Evolutionary conservation across 1,140 invertebrate genomes (phyloP).

Genomic region (Mylabris phalerata): DNA sequence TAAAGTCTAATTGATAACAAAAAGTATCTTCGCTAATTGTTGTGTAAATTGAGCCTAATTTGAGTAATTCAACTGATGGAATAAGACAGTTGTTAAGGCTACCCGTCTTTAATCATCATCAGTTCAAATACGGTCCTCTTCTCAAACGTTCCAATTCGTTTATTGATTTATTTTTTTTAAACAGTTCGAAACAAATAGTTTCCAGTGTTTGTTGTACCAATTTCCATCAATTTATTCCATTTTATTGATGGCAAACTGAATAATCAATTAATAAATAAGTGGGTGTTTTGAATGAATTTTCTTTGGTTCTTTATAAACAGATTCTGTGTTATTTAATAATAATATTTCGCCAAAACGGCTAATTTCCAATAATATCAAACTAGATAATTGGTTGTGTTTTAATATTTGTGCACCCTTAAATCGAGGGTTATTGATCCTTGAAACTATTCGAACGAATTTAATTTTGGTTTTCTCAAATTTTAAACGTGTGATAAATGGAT

Average conservation of each 20-base stretch:
- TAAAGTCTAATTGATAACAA: neutral
- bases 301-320: neutral
- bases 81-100: constrained; percentile 19
- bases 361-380: neutral
- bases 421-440: constrained; percentile 15
- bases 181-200: neutral
- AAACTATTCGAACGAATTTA: neutral
- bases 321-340: constrained; percentile 5
- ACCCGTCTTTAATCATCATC: constrained; percentile 9
- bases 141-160: constrained; percentile 1
- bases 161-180: neutral
- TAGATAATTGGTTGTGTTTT: constrained; percentile 15
- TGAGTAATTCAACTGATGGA: constrained; percentile 28
- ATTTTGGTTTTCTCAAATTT: neutral
- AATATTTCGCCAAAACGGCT: constrained; percentile 38
- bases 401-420: constrained; percentile 14
- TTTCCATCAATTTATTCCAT: too few relatives aligned
- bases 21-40: constrained; percentile 18
- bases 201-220: too few relatives aligned
- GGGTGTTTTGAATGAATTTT: neutral
- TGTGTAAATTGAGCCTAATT: constrained; percentile 31
- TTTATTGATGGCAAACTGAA: too few relatives aligned
- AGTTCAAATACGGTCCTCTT: constrained; percentile 7
- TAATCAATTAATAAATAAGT: too few relatives aligned
- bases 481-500: constrained; percentile 37